These are phyloP conservation scores for Mionectes olivaceus DNA, from an alignment of 2,797 vertebrate species.

Conservation along the genomic window DNA sequence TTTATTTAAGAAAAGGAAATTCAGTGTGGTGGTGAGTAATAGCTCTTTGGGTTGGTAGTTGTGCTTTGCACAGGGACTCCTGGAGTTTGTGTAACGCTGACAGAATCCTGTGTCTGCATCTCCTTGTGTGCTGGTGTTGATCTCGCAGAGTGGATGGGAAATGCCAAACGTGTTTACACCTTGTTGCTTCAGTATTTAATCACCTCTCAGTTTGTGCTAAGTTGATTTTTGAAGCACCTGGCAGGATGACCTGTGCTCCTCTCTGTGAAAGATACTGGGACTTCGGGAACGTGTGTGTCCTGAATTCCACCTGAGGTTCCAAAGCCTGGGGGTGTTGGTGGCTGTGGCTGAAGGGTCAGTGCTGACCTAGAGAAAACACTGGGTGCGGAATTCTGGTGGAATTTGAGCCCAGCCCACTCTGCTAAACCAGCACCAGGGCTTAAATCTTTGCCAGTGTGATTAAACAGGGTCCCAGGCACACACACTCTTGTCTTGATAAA, in stretches of 20 bases:
- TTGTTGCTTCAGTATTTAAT: neutral
- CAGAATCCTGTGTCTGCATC: neutral
- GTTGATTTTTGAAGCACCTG: neutral
- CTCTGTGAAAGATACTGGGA: neutral
- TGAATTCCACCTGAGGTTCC: neutral
- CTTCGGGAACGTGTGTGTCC: neutral
- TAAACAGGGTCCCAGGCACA: neutral
- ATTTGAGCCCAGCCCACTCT: neutral
- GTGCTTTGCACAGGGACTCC: neutral
- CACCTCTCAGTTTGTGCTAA: neutral
- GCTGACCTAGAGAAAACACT: neutral
- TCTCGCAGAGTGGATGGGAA: neutral
- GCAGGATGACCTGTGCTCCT: neutral
- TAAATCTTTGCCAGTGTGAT: neutral
- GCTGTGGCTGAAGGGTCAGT: neutral
- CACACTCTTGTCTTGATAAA: neutral
- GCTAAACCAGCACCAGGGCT: neutral
- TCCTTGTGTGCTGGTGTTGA: neutral
- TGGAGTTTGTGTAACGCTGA: neutral
- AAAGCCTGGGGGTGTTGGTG: neutral
- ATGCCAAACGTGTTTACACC: neutral
- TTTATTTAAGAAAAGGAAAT: neutral
- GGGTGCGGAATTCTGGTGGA: neutral
- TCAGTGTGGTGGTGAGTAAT: neutral
- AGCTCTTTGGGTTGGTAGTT: neutral